Evolutionary conservation across 2,888 invertebrate genomes (phyloP).

Genomic region (Folsomia candida): DNA sequence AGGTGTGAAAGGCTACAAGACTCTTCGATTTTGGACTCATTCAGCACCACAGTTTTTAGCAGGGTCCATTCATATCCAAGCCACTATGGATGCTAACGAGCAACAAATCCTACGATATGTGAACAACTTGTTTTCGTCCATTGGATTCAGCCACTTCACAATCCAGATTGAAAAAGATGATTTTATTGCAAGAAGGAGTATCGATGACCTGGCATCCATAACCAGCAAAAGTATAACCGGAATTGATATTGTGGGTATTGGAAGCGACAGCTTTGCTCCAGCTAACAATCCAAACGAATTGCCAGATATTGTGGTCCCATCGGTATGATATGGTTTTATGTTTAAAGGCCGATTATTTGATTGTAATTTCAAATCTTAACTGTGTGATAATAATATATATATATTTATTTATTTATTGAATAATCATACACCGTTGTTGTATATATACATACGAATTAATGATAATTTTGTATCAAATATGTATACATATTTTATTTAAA

Average conservation of each 20-base stretch:
- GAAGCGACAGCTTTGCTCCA: too few relatives aligned
- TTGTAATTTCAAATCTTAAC: too few relatives aligned
- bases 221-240: neutral
- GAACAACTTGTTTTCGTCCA: slow-evolving; percentile 37
- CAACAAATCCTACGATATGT: slow-evolving; percentile 44
- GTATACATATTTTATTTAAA: too few relatives aligned
- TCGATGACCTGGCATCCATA: slow-evolving; percentile 16
- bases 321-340: too few relatives aligned
- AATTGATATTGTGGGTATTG: neutral
- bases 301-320: too few relatives aligned
- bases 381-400: too few relatives aligned
- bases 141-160: slow-evolving; percentile 47
- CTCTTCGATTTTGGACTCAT: slow-evolving; percentile 46
- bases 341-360: too few relatives aligned
- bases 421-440: too few relatives aligned
- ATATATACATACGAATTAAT: too few relatives aligned
- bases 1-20: slow-evolving; percentile 46
- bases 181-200: slow-evolving; percentile 40
- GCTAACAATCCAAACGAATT: too few relatives aligned
- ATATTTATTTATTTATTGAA: too few relatives aligned
- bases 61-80: slow-evolving; percentile 44
- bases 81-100: slow-evolving; percentile 41
- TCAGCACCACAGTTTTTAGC: slow-evolving; percentile 33
- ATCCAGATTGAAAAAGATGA: slow-evolving; percentile 46
- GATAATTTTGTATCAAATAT: too few relatives aligned